Conservation (phyloP, 2,113 vertebrate species). For the Columbina picui region DNA sequence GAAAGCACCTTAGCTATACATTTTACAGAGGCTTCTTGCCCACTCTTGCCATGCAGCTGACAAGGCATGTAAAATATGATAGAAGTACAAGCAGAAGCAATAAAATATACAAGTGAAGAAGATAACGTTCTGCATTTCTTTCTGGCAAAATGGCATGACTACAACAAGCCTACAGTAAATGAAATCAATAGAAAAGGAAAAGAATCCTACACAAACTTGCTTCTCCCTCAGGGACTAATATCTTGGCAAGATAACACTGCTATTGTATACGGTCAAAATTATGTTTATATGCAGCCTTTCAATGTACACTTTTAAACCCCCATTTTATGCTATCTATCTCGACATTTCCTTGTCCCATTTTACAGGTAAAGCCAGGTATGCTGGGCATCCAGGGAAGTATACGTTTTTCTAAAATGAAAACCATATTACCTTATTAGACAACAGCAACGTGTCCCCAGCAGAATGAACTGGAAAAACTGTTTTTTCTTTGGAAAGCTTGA, state of each 20-base stretch:
- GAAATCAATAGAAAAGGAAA: background rate
- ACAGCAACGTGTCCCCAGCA: background rate
- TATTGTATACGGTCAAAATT: background rate
- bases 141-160: background rate
- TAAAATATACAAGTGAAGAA: background rate
- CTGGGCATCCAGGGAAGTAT: background rate
- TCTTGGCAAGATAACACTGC: background rate
- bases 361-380: background rate
- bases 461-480: background rate
- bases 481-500: background rate
- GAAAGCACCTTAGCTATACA: background rate
- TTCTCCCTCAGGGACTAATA: background rate
- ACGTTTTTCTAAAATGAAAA: background rate
- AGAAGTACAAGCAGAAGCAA: background rate
- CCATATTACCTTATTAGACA: background rate
- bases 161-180: background rate
- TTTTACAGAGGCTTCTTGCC: conserved; percentile 9
- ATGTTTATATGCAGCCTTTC: background rate
- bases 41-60: background rate
- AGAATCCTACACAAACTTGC: background rate
- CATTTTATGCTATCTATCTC: background rate
- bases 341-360: background rate
- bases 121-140: background rate
- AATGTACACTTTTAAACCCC: background rate
- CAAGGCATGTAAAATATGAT: background rate